Evolutionary conservation across 2,797 vertebrate species (phyloP).

Genomic region (Podarcis siculus): DNA sequence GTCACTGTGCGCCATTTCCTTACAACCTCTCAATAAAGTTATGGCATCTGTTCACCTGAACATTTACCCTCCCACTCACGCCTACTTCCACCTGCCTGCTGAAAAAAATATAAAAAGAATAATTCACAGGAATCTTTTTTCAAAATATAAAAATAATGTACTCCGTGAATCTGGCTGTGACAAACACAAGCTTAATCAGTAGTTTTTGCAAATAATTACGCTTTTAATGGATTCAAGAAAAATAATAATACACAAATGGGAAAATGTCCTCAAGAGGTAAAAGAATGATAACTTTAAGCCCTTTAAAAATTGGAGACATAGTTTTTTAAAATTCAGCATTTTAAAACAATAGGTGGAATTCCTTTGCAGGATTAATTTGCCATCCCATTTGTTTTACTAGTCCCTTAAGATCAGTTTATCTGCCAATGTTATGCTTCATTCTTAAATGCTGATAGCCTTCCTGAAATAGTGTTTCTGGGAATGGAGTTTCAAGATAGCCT

Average conservation of each 20-base stretch:
- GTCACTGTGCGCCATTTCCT: conserved; percentile 31
- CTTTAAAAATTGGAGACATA: conserved; percentile 40
- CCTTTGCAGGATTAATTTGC: not conserved
- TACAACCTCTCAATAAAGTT: conserved; percentile 65
- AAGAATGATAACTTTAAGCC: conserved; percentile 15
- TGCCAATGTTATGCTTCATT: not conserved
- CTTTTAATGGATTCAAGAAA: conserved; percentile 64
- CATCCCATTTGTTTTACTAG: conserved; percentile 13
- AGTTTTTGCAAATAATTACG: conserved; percentile 70
- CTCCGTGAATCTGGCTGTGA: conserved; percentile 38
- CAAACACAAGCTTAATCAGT: conserved; percentile 55
- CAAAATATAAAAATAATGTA: conserved; percentile 43
- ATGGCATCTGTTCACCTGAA: conserved; percentile 65
- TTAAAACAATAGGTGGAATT: not conserved
- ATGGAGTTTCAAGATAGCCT: not conserved
- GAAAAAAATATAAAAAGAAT: conserved; percentile 53
- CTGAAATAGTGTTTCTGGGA: not conserved
- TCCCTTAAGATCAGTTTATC: conserved; percentile 1
- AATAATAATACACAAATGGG: conserved; percentile 46
- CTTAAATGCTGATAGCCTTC: not conserved
- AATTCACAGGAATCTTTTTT: conserved; percentile 62
- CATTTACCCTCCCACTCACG: conserved; percentile 67
- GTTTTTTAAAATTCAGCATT: conserved; percentile 27
- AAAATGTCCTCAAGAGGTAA: conserved; percentile 50
- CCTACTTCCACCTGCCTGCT: conserved; percentile 46